Evolutionary conservation across 2,797 vertebrate species (phyloP).

Genomic region (Sebastes melanostomus): DNA sequence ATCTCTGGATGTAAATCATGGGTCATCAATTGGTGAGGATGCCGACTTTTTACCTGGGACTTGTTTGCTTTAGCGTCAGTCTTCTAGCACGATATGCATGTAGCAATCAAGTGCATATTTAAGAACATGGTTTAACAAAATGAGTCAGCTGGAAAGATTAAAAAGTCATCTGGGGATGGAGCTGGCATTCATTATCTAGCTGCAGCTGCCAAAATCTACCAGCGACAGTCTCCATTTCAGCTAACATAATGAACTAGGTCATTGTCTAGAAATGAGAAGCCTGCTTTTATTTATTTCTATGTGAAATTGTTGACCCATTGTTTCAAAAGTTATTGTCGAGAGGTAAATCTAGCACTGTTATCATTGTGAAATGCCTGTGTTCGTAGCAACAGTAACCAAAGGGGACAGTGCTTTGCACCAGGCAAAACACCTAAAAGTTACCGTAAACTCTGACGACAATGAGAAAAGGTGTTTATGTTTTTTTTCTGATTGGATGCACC

Average conservation of each 20-base stretch:
- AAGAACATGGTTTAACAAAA: background rate
- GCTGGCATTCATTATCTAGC: background rate
- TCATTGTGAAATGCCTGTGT: background rate
- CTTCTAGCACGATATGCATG: background rate
- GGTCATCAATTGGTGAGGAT: background rate
- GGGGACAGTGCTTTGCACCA: background rate
- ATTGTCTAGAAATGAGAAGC: background rate
- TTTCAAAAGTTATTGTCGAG: background rate
- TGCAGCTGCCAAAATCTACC: background rate
- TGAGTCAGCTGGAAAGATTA: background rate
- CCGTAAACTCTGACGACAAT: background rate
- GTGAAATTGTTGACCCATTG: background rate
- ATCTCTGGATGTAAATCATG: background rate
- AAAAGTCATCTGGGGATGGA: background rate
- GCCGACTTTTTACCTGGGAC: background rate
- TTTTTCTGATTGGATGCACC: background rate
- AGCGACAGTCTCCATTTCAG: background rate
- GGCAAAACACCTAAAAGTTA: background rate
- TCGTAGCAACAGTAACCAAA: background rate
- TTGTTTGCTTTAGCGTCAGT: background rate
- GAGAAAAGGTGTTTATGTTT: background rate
- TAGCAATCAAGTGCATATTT: background rate
- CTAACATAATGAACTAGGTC: background rate
- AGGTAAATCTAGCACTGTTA: background rate
- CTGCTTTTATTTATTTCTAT: background rate